These are phyloP conservation scores for Trichacis sp. DNA, from an alignment of 2,888 invertebrate species.

Conservation along the genomic window DNA sequence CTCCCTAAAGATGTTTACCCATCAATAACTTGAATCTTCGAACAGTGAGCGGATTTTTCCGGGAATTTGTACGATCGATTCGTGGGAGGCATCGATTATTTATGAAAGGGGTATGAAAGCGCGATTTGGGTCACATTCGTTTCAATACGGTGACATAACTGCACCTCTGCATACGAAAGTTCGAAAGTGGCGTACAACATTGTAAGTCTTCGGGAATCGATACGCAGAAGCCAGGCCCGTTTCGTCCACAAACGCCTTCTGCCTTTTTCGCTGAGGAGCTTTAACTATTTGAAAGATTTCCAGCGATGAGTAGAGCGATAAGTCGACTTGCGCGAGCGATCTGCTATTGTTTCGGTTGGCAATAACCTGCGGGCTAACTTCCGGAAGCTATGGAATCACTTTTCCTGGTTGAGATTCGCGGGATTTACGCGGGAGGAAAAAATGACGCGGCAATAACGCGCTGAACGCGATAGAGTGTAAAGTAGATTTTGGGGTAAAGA, in stretches of 20 bases:
- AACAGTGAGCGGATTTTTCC: too few relatives aligned
- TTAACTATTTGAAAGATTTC: constrained; percentile 36
- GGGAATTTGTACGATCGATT: neutral
- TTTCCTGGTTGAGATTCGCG: too few relatives aligned
- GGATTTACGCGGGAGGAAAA: too few relatives aligned
- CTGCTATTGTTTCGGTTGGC: neutral
- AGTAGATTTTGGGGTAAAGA: too few relatives aligned
- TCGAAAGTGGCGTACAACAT: constrained; percentile 46
- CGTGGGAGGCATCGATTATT: neutral
- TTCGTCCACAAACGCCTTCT: constrained; percentile 44
- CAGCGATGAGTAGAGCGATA: constrained; percentile 14
- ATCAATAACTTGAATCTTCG: too few relatives aligned
- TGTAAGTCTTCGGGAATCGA: constrained; percentile 66
- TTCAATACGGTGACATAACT: constrained; percentile 45
- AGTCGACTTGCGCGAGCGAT: constrained; percentile 17
- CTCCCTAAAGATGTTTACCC: too few relatives aligned
- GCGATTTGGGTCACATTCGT: constrained; percentile 54
- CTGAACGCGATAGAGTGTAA: too few relatives aligned
- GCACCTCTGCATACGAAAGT: constrained; percentile 45
- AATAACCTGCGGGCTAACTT: neutral
- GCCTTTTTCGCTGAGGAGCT: constrained; percentile 36
- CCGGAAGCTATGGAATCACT: neutral
- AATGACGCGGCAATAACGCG: too few relatives aligned
- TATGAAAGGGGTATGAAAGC: constrained; percentile 24
- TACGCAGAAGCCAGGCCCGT: constrained; percentile 59